Evolutionary conservation across 2,888 invertebrate species (phyloP).

Genomic region (Eupithecia tripunctaria): DNA sequence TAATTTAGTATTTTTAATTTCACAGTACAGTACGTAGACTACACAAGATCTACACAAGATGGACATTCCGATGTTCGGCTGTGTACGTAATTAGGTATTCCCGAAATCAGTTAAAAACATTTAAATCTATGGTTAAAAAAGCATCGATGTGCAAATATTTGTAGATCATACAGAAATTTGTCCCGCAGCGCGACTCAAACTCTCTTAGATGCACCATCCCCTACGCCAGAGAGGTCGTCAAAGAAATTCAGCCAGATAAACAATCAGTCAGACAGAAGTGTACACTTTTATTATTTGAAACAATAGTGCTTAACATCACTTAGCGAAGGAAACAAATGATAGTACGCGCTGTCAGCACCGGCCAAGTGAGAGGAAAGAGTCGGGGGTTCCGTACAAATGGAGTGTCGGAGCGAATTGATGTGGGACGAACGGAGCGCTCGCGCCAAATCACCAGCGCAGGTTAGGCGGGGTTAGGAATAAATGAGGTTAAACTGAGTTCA

Average conservation of each 20-base stretch:
- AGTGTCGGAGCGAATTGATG: slow-evolving; percentile 7
- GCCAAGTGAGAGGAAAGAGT: slow-evolving; percentile 32
- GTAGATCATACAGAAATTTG: neutral
- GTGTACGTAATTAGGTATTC: too few relatives aligned
- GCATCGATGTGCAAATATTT: neutral
- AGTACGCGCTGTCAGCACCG: slow-evolving; percentile 20
- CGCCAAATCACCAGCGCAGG: neutral
- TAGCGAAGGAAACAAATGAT: slow-evolving; percentile 39
- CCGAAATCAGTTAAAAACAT: too few relatives aligned
- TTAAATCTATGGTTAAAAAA: too few relatives aligned
- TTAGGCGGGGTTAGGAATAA: neutral
- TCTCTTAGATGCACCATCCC: neutral
- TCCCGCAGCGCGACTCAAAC: neutral
- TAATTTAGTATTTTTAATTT: too few relatives aligned
- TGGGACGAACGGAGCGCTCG: neutral
- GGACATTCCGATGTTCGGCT: too few relatives aligned
- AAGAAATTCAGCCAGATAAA: neutral
- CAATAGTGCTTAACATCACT: slow-evolving; percentile 42
- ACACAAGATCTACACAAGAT: too few relatives aligned
- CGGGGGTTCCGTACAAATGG: slow-evolving; percentile 33
- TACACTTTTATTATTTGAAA: slow-evolving; percentile 9
- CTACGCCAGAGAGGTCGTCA: neutral
- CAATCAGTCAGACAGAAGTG: neutral
- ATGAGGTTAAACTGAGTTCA: neutral
- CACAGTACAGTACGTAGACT: too few relatives aligned